phyloP scores from a whole-genome alignment of 92 coral and sea anemone species.

The Zoanthus solanderi region DNA sequence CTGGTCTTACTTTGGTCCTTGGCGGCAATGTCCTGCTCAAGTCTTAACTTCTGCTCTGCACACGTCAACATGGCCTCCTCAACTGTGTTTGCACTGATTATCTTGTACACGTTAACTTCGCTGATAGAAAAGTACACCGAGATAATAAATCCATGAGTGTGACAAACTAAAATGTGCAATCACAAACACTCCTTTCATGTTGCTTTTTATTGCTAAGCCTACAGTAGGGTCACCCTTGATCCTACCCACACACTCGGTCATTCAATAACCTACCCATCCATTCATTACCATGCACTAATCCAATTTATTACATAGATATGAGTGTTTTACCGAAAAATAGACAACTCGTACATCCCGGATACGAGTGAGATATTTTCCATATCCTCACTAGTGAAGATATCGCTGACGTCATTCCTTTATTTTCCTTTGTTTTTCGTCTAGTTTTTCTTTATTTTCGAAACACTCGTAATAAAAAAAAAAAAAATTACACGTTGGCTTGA shows the following conservation, averaged over 20 bases:
- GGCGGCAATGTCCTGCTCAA: slow-evolving; percentile 88
- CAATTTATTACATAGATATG: too few relatives aligned
- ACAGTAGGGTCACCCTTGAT: not conserved
- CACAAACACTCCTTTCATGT: too few relatives aligned
- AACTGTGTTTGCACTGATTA: slow-evolving; percentile 82
- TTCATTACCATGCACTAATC: not conserved
- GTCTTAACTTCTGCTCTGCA: slow-evolving; percentile 83
- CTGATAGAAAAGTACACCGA: slow-evolving; percentile 42
- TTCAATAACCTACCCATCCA: not conserved
- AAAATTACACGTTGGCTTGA: too few relatives aligned
- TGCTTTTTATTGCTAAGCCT: not conserved
- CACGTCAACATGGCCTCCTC: slow-evolving; percentile 89
- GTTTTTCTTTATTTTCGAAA: too few relatives aligned
- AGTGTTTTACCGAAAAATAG: too few relatives aligned
- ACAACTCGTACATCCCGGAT: too few relatives aligned
- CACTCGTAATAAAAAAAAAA: too few relatives aligned
- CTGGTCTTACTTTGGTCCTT: slow-evolving; percentile 60
- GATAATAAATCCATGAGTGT: not conserved
- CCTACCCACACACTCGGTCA: not conserved
- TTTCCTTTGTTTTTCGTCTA: too few relatives aligned
- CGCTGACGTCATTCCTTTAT: too few relatives aligned
- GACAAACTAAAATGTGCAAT: too few relatives aligned
- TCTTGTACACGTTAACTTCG: slow-evolving; percentile 86
- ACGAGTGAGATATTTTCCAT: too few relatives aligned
- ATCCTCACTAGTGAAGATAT: too few relatives aligned